Conservation (phyloP, 2,888 invertebrate genomes). For the Erebia epiphron region DNA sequence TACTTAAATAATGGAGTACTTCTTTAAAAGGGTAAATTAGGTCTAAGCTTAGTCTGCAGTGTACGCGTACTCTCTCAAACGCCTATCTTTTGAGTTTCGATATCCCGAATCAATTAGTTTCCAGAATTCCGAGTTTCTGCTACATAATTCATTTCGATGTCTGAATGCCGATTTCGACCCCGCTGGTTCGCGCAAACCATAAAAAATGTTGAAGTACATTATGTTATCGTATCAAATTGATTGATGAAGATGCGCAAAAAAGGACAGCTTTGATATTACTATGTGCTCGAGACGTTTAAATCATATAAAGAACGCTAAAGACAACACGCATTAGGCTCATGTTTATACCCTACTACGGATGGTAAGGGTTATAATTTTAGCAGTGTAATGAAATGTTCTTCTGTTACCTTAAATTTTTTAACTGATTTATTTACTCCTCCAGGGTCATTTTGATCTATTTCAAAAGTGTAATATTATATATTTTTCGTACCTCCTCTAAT, state of each 20-base stretch:
- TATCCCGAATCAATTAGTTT: constrained; percentile 53
- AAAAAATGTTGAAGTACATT: constrained; percentile 38
- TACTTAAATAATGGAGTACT: no score
- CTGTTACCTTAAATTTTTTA: not conserved
- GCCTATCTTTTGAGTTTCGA: constrained; percentile 42
- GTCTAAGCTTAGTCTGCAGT: not conserved
- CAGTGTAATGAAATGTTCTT: not conserved
- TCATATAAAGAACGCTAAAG: constrained; percentile 9
- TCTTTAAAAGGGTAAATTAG: not conserved
- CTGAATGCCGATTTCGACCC: constrained; percentile 33
- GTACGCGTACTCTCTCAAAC: constrained; percentile 34
- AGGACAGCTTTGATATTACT: constrained; percentile 24
- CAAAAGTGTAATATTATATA: no score
- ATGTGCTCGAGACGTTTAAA: constrained; percentile 9
- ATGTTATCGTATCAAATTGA: constrained; percentile 35
- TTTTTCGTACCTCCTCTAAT: no score
- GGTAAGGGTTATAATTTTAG: not conserved
- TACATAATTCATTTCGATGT: constrained; percentile 50
- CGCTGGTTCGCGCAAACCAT: constrained; percentile 28
- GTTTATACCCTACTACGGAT: not conserved
- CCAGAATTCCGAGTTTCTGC: constrained; percentile 41
- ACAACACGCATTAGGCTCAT: constrained; percentile 10
- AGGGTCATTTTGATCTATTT: no score
- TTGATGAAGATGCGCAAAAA: constrained; percentile 30
- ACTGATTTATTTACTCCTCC: no score